Evolutionary conservation across 2,888 invertebrate species (phyloP).

Genomic region (Pegoplata infirma): DNA sequence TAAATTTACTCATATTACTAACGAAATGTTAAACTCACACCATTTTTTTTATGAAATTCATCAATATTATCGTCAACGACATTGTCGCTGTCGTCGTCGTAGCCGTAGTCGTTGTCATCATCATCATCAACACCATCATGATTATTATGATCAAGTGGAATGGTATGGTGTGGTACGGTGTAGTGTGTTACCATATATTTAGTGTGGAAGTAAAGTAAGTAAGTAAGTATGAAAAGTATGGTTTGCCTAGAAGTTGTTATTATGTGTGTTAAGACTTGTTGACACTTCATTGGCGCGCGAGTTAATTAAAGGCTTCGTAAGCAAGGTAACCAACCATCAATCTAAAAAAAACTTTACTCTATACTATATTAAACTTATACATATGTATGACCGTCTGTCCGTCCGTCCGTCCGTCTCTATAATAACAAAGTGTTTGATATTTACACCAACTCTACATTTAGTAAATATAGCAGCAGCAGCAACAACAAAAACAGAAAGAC

Average conservation of each 20-base stretch:
- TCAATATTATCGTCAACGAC: slow-evolving; percentile 1
- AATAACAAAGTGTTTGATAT: slow-evolving; percentile 36
- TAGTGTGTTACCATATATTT: no score
- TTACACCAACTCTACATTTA: slow-evolving; percentile 29
- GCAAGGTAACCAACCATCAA: slow-evolving; percentile 60
- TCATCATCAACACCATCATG: slow-evolving; percentile 39
- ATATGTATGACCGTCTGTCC: not conserved
- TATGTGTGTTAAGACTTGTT: slow-evolving; percentile 71
- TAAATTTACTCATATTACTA: slow-evolving; percentile 1
- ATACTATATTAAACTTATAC: slow-evolving; percentile 1
- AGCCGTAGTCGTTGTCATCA: slow-evolving; percentile 45
- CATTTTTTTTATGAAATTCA: slow-evolving; percentile 36
- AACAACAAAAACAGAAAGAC: not conserved
- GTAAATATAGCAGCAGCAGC: not conserved
- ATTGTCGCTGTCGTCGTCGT: not conserved
- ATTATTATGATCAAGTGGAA: slow-evolving; percentile 36
- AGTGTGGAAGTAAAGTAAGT: slow-evolving; percentile 46
- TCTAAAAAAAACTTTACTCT: slow-evolving; percentile 38
- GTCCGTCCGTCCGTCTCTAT: not conserved
- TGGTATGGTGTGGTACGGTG: slow-evolving; percentile 43
- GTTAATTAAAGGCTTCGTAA: slow-evolving; percentile 73
- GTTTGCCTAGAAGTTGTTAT: slow-evolving; percentile 62
- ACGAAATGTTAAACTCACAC: slow-evolving; percentile 33
- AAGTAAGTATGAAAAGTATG: no score
- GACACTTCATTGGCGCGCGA: slow-evolving; percentile 76